Evolutionary conservation across 2,797 vertebrate genomes (phyloP), one percentile per base, ranked within the genome.

Genomic region (Alfaro cultratus): DNA sequence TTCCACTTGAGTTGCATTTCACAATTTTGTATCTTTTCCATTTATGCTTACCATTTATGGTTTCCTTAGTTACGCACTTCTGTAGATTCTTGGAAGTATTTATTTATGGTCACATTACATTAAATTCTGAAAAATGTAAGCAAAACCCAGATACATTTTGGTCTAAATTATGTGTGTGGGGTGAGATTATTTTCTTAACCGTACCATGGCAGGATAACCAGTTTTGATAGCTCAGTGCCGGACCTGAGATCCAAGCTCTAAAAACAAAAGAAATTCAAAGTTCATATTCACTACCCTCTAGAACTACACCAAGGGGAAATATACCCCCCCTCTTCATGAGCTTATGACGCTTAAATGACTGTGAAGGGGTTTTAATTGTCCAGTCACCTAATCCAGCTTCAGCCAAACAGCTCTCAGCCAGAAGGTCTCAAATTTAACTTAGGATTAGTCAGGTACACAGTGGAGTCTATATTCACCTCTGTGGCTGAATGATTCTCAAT

Each of bases 101-200:
- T 79, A 64, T 47, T 80, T 41, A 31, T 75, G 15, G 70, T 79
- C 5, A 26, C 12, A 77, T 77, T 78, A 13, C 41, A 80, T 75
- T 5, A 1, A 36, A 16, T 70, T 36, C 67, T 77, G 34, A 79
- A 55, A 74, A 73, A 68, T 15, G 67, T 67, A 73, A 31, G 21
- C 23, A 47, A 79, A 64, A 21, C 15, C n/a, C 68, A 78, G 73
- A 68, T 15, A 16, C 53, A 29, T 73, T 13, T 9, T 26, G 23
- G 34, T 70, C 57, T 62, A 31, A 79, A 36, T 76, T 45, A 53
- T 79, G 72, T 64, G 13, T 71, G 23, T 45, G 13, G 49, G 49
- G 57, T 75, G 45, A 57, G 41, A 12, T 34, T 57, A 8, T 43
- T 43, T 60, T 62, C 41, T 1, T 9, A 57, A 29, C 51, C 8